phyloP scores from a whole-genome alignment of 1,140 invertebrate genomes.

The Phortica variegata region DNA sequence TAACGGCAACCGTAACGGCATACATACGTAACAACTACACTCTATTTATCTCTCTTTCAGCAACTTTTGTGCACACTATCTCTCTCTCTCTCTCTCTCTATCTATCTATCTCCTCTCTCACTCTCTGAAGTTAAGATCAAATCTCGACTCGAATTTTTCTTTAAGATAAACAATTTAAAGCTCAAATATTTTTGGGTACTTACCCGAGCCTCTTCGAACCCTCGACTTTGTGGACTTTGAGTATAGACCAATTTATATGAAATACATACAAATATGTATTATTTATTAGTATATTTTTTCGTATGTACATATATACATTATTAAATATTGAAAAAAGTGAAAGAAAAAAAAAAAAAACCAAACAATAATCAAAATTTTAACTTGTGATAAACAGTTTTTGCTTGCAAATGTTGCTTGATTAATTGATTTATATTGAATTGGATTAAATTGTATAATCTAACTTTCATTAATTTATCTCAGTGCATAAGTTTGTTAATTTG shows the following conservation, averaged over 20 bases:
- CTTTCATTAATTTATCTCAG: conserved; percentile 7
- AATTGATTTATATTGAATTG: conserved; percentile 4
- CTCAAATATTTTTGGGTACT: no score
- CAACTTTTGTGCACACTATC: no score
- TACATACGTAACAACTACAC: no score
- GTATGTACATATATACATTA: conserved; percentile 13
- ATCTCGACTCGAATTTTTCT: not conserved
- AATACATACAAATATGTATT: conserved; percentile 19
- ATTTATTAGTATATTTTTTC: conserved; percentile 14
- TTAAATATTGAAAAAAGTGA: conserved; percentile 12
- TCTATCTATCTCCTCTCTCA: conserved; percentile 16
- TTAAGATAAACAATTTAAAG: no score
- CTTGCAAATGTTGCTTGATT: conserved; percentile 9
- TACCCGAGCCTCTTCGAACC: no score
- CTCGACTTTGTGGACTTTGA: conserved; percentile 41
- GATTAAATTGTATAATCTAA: conserved; percentile 10
- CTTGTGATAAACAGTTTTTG: conserved; percentile 47
- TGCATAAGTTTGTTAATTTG: conserved; percentile 30
- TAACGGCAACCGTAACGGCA: conserved; percentile 9
- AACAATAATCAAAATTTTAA: conserved; percentile 57
- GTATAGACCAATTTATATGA: conserved; percentile 50
- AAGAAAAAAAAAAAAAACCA: conserved; percentile 43
- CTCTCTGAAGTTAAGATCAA: conserved; percentile 27
- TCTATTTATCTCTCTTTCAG: no score
- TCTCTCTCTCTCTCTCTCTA: not conserved